phyloP scores from a whole-genome alignment of 2,888 invertebrate species.

The Neoascia interrupta region DNA sequence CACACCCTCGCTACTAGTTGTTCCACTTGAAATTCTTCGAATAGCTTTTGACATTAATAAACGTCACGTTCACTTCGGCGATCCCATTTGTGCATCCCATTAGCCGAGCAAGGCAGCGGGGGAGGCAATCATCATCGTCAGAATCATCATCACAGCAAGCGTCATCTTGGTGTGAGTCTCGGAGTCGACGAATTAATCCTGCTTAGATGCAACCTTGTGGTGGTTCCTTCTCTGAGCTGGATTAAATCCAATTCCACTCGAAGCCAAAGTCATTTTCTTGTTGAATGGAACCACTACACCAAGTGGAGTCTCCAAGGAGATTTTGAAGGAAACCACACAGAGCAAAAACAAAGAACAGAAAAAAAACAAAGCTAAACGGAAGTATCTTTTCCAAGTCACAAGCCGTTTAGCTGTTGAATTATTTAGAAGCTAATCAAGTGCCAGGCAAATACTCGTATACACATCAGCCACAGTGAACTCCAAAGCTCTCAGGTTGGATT shows the following conservation, averaged over 20 bases:
- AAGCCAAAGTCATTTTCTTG: slow-evolving; percentile 27
- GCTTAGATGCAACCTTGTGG: slow-evolving; percentile 36
- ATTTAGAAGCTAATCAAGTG: slow-evolving; percentile 67
- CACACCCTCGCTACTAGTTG: slow-evolving; percentile 41
- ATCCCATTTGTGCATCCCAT: slow-evolving; percentile 37
- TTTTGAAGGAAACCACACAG: slow-evolving; percentile 7
- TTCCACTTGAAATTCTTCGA: slow-evolving; percentile 59
- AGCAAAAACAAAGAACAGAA: too few species aligned
- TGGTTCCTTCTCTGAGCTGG: slow-evolving; percentile 6
- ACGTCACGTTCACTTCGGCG: slow-evolving; percentile 63
- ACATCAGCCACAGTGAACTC: too few species aligned
- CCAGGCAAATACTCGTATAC: slow-evolving; percentile 59
- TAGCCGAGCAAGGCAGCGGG: slow-evolving; percentile 1
- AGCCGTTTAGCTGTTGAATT: slow-evolving; percentile 55
- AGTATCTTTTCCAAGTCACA: slow-evolving; percentile 46
- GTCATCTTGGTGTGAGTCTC: neutral
- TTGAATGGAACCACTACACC: slow-evolving; percentile 5
- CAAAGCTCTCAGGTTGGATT: too few species aligned
- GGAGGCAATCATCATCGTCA: slow-evolving; percentile 16
- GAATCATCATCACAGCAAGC: neutral
- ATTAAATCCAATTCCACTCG: slow-evolving; percentile 28
- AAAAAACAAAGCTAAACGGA: slow-evolving; percentile 38
- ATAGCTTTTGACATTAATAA: slow-evolving; percentile 64
- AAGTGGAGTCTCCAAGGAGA: slow-evolving; percentile 23
- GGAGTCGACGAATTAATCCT: neutral